A percentile compares a stretch with the other conserved stretches of the same genome.
Conservation (phyloP, 2,113 vertebrate genomes). For the Pomatostomus ruficeps region DNA sequence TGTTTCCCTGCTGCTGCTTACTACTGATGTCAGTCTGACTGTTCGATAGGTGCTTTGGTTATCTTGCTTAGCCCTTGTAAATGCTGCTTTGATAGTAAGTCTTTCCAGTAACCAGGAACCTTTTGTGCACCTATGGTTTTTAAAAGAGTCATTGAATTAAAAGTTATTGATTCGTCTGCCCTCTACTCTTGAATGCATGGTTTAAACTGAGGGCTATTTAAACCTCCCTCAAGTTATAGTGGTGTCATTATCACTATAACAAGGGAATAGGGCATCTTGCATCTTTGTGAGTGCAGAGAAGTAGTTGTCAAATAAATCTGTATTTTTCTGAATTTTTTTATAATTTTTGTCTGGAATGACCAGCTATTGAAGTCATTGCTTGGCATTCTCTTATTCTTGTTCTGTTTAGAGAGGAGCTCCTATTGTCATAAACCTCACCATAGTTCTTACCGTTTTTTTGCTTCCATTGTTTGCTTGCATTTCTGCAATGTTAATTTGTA, state of each 20-base stretch:
- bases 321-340: neutral
- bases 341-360: neutral
- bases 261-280: neutral
- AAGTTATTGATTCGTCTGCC: neutral
- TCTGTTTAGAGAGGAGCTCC: neutral
- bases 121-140: neutral
- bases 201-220: neutral
- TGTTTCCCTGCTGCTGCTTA: neutral
- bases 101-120: neutral
- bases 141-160: neutral
- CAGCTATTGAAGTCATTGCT: neutral
- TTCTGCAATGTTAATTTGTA: constrained; percentile 26
- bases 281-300: neutral
- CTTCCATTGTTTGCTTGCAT: neutral
- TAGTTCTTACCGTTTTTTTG: neutral
- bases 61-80: neutral
- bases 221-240: neutral
- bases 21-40: neutral
- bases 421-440: neutral
- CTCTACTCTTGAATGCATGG: neutral
- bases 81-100: neutral
- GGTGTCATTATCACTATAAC: neutral
- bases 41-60: neutral
- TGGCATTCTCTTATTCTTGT: neutral
- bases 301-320: neutral